A percentile compares a stretch with the other conserved stretches of the same genome.
Evolutionary conservation across 2,888 invertebrate species (phyloP).

Genomic region (Lamellibrachia columna): DNA sequence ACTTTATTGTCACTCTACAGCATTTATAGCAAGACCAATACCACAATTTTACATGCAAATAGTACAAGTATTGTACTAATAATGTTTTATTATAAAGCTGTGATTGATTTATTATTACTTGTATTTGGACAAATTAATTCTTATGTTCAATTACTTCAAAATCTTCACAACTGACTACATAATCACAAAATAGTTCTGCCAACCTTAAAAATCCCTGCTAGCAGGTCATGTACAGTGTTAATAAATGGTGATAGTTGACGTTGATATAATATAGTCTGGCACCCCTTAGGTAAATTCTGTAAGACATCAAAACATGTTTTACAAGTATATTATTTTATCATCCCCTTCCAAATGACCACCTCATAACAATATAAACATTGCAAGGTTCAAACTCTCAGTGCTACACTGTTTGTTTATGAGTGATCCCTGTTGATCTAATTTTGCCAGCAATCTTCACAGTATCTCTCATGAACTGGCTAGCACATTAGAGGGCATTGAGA

Average conservation of each 20-base stretch:
- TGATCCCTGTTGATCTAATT: neutral
- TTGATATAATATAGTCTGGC: neutral
- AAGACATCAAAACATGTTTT: neutral
- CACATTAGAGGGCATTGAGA: neutral
- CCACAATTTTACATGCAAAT: neutral
- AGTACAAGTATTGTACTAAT: too few relatives aligned
- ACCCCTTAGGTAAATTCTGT: neutral
- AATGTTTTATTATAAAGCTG: too few relatives aligned
- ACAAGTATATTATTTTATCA: neutral
- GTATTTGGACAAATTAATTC: too few relatives aligned
- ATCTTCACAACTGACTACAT: neutral
- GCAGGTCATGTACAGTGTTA: neutral
- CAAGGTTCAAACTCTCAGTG: neutral
- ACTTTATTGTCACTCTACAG: neutral
- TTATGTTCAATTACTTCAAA: neutral
- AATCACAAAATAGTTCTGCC: neutral
- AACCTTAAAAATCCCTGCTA: neutral
- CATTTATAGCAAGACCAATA: neutral
- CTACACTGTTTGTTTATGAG: neutral
- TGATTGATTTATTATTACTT: too few relatives aligned
- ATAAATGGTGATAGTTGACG: neutral
- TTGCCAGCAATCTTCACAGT: neutral
- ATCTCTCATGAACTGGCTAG: neutral
- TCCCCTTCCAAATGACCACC: neutral
- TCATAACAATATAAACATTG: neutral